A percentile compares a stretch with the other conserved stretches of the same genome.
phyloP scores from a whole-genome alignment of 2,113 vertebrate species.

The Spermophilus dauricus region DNA sequence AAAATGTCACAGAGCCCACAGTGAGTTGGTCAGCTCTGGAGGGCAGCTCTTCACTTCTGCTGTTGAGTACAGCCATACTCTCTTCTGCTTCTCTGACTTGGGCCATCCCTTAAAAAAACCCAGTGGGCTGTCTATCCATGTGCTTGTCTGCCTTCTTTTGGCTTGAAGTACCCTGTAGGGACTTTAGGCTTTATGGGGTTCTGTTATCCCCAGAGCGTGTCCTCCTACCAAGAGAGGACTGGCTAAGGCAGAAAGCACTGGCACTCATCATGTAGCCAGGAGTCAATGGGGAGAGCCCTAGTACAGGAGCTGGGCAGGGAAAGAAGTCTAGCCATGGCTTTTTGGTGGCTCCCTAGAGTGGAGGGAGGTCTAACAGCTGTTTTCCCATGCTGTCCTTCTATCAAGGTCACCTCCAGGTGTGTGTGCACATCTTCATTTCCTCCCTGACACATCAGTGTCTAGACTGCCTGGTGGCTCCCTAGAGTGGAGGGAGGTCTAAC shows the following conservation, averaged over 20 bases:
- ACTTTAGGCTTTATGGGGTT: too few relatives aligned
- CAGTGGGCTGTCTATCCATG: not conserved
- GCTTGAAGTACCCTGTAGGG: not conserved
- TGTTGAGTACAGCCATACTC: not conserved
- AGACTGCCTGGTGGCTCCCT: not conserved
- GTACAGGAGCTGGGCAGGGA: not conserved
- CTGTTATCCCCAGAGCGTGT: not conserved
- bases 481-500: fast-evolving
- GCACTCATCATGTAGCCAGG: not conserved
- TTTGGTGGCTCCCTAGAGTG: not conserved
- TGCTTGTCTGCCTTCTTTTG: not conserved
- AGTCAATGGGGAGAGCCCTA: not conserved
- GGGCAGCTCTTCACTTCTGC: not conserved
- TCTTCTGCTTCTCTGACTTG: not conserved
- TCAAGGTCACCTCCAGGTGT: not conserved
- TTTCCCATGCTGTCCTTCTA: not conserved
- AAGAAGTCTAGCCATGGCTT: not conserved
- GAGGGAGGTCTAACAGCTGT: not conserved
- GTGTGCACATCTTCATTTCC: not conserved
- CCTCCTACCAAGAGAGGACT: not conserved
- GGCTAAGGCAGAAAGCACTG: not conserved
- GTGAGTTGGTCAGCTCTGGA: fast-evolving
- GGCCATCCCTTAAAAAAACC: not conserved
- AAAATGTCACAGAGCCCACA: not conserved
- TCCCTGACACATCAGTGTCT: not conserved